Evolutionary conservation across 2,797 vertebrate genomes (phyloP).

Genomic region (Spinibarbus caldwelli): DNA sequence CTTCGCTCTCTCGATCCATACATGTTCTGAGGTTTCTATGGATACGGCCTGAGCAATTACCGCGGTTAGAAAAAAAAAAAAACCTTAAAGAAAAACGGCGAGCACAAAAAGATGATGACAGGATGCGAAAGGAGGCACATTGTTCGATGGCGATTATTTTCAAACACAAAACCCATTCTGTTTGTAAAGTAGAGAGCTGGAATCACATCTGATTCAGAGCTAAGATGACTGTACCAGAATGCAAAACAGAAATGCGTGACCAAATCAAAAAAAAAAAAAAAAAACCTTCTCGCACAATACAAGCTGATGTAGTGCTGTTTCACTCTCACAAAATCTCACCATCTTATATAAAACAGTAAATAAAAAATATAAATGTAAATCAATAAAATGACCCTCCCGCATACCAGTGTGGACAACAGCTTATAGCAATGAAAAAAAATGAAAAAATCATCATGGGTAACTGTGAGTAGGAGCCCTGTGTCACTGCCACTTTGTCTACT

Average conservation of each 20-base stretch:
- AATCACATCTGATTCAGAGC: conserved; percentile 1
- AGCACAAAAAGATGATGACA: conserved; percentile 34
- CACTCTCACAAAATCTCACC: too few relatives aligned
- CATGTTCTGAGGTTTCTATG: conserved; percentile 60
- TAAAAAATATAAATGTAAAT: background rate
- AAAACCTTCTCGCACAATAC: background rate
- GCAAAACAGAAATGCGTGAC: background rate
- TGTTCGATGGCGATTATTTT: conserved; percentile 40
- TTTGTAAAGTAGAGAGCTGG: conserved; percentile 12
- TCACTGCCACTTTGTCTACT: background rate
- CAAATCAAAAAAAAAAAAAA: background rate
- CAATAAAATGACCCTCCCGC: background rate
- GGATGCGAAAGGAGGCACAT: conserved; percentile 8
- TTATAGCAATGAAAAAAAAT: conserved; percentile 9
- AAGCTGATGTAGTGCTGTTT: background rate
- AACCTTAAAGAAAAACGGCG: conserved; percentile 23
- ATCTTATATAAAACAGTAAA: background rate
- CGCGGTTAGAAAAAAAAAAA: background rate
- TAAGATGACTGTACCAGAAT: background rate
- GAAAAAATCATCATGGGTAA: conserved; percentile 14
- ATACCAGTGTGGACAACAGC: background rate
- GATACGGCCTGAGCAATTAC: conserved; percentile 53
- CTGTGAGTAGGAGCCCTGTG: background rate
- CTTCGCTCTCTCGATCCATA: conserved; percentile 38
- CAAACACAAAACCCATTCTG: conserved; percentile 25